Conservation (phyloP, 2,797 vertebrate species). For the Neosilurus hyrtlii region DNA sequence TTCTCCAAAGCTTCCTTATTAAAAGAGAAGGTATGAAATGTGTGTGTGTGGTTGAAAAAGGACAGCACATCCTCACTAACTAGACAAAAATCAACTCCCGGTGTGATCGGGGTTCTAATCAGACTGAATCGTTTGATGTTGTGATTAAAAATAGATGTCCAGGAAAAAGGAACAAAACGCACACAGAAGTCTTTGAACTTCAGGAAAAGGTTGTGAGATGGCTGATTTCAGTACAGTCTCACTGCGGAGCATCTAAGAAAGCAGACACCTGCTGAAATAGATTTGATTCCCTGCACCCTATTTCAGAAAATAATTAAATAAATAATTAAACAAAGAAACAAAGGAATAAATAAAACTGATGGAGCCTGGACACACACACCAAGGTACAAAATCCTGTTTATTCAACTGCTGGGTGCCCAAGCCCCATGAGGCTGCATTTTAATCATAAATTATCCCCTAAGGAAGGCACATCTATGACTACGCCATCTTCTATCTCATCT, state of each 20-base stretch:
- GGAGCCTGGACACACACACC: slow-evolving; percentile 25
- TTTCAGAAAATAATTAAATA: slow-evolving; percentile 34
- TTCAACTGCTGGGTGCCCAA: slow-evolving; percentile 54
- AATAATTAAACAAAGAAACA: slow-evolving; percentile 1
- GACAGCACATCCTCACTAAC: slow-evolving; percentile 34
- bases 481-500: slow-evolving; percentile 56
- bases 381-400: slow-evolving; percentile 50
- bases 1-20: slow-evolving; percentile 26
- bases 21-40: not conserved
- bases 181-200: slow-evolving; percentile 54
- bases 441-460: slow-evolving; percentile 53
- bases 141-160: slow-evolving; percentile 69
- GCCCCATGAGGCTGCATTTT: slow-evolving; percentile 42
- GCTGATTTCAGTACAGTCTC: slow-evolving; percentile 23
- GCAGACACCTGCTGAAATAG: slow-evolving; percentile 41
- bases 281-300: slow-evolving; percentile 51
- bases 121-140: slow-evolving; percentile 62
- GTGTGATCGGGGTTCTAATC: slow-evolving; percentile 60
- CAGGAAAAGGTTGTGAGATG: slow-evolving; percentile 52
- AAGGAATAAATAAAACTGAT: too few species aligned
- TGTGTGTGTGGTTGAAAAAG: not conserved
- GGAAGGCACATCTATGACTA: slow-evolving; percentile 42
- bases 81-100: slow-evolving; percentile 54
- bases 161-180: slow-evolving; percentile 44
- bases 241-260: slow-evolving; percentile 33